Conservation (phyloP, 2,797 vertebrate genomes). For the Artibeus jamaicensis region DNA sequence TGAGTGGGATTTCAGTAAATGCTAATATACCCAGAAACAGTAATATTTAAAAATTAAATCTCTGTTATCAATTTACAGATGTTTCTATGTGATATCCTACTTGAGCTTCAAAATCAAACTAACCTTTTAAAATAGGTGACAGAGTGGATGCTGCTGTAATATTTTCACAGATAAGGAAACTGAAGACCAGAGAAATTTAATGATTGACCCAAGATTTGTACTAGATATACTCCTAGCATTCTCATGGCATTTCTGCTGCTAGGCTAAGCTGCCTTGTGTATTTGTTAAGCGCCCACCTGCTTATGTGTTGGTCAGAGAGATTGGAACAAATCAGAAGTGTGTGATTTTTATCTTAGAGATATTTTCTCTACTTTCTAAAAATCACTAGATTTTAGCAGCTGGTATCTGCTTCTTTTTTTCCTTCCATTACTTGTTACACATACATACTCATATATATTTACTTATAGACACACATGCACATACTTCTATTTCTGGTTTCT, state of each 20-base stretch:
- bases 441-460: background rate
- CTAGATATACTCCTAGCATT: background rate
- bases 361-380: constrained; percentile 19
- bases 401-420: background rate
- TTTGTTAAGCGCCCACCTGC: background rate
- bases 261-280: background rate
- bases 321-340: background rate
- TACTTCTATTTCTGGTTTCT: background rate
- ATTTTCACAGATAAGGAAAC: background rate
- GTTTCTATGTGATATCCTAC: background rate
- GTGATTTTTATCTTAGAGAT: background rate
- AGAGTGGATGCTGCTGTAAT: background rate
- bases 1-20: background rate
- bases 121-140: background rate
- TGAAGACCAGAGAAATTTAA: background rate
- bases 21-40: background rate
- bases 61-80: background rate
- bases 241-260: background rate
- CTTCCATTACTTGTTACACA: background rate
- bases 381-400: background rate
- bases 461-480: background rate
- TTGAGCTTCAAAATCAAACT: constrained; percentile 29
- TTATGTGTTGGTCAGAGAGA: background rate
- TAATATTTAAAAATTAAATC: background rate
- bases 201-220: background rate